A percentile compares a stretch with the other conserved stretches of the same genome.
Conservation (phyloP, 2,888 invertebrate species). For the Protophormia terraenovae region DNA sequence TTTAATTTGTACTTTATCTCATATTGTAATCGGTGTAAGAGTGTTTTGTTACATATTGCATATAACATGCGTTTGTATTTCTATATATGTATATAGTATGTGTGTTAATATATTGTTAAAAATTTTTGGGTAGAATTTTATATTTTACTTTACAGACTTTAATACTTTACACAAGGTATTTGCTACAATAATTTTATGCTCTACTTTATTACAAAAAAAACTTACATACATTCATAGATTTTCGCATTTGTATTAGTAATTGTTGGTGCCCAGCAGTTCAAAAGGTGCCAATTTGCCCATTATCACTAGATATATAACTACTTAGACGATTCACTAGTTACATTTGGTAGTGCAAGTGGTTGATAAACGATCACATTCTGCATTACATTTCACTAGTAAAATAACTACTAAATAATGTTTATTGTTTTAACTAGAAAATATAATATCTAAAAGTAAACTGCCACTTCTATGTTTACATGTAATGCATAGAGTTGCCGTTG, state of each 20-base stretch:
- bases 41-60: not conserved
- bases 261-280: no score
- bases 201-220: constrained; percentile 29
- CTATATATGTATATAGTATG: not conserved
- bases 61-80: not conserved
- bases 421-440: no score
- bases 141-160: constrained; percentile 7
- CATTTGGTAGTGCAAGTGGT: no score
- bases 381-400: no score
- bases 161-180: constrained; percentile 27
- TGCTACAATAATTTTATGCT: constrained; percentile 23
- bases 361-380: no score
- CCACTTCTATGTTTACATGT: no score
- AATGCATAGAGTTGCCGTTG: no score
- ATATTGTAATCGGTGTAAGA: not conserved
- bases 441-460: no score
- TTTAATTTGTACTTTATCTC: constrained; percentile 17
- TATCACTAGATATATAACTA: no score
- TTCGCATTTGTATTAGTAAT: not conserved
- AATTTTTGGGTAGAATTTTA: not conserved
- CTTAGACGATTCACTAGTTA: no score
- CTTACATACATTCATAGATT: constrained; percentile 31
- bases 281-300: no score
- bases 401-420: no score
- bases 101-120: not conserved